A percentile compares a stretch with the other conserved stretches of the same genome.
Evolutionary conservation across 2,113 vertebrate species (phyloP).

Genomic region (Gambusia holbrooki): DNA sequence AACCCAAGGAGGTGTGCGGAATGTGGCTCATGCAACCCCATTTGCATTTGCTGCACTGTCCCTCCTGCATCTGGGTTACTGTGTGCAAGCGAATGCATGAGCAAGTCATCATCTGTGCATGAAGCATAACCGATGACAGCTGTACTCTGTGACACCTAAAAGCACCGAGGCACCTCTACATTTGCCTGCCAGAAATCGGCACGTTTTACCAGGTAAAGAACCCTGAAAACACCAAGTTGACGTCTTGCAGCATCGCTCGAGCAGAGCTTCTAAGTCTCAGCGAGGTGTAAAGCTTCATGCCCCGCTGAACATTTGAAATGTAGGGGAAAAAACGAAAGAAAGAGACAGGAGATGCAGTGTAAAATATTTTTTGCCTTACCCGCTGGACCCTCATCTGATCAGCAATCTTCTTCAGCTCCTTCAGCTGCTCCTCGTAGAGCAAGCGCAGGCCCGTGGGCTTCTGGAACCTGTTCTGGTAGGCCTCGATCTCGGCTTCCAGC

Average conservation of each 20-base stretch:
- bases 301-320: conserved; percentile 21
- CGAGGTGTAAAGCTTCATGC: conserved; percentile 49
- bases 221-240: conserved; percentile 75
- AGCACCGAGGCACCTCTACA: conserved; percentile 41
- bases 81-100: conserved; percentile 30
- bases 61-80: background rate
- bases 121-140: conserved; percentile 53
- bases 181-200: conserved; percentile 65
- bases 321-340: background rate
- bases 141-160: conserved; percentile 57
- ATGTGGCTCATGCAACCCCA: conserved; percentile 32
- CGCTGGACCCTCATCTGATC: conserved; percentile 76
- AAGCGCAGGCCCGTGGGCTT: conserved; percentile 68
- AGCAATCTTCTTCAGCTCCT: conserved; percentile 72
- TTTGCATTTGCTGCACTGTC: conserved; percentile 26
- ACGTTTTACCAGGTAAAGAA: conserved; percentile 66
- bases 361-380: conserved; percentile 58
- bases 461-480: conserved; percentile 67
- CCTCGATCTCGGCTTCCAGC: conserved; percentile 70
- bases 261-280: conserved; percentile 43
- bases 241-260: conserved; percentile 57
- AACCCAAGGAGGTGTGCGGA: conserved; percentile 37
- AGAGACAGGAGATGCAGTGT: background rate
- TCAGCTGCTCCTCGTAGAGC: conserved; percentile 78
- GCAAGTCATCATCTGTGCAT: conserved; percentile 53